Evolutionary conservation across 1,140 invertebrate species (phyloP).

Genomic region (Cyphomyrmex costatus): DNA sequence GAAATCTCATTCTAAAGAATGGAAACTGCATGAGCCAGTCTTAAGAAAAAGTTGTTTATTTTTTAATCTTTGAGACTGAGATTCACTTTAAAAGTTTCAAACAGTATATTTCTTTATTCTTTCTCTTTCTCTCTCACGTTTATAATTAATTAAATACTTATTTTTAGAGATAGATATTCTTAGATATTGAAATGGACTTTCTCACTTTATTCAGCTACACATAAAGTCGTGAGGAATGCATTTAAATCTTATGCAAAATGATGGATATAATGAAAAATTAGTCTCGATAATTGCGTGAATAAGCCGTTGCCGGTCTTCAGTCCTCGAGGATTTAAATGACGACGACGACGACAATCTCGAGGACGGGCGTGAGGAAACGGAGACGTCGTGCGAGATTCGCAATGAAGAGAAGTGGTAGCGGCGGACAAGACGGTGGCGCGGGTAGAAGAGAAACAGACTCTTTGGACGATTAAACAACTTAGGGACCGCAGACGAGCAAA

Average conservation of each 20-base stretch:
- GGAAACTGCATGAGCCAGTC: too few relatives aligned
- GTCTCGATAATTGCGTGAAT: constrained; percentile 14
- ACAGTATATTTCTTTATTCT: neutral
- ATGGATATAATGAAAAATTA: constrained; percentile 10
- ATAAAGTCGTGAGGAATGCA: neutral
- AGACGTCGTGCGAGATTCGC: constrained; percentile 53
- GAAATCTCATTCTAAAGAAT: too few relatives aligned
- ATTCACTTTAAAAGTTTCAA: too few relatives aligned
- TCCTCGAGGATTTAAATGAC: constrained; percentile 65
- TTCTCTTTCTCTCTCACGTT: too few relatives aligned
- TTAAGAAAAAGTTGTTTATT: too few relatives aligned
- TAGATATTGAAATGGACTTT: neutral
- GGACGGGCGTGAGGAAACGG: constrained; percentile 2
- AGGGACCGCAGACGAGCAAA: constrained; percentile 78
- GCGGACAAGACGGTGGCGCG: neutral
- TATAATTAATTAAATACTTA: neutral
- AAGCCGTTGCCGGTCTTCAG: constrained; percentile 9
- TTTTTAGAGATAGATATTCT: neutral
- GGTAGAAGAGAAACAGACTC: constrained; percentile 73
- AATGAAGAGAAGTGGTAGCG: constrained; percentile 55
- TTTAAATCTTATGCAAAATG: constrained; percentile 11
- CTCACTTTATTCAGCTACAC: neutral
- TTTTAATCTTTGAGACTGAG: too few relatives aligned
- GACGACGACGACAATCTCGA: constrained; percentile 15
- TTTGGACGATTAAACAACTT: constrained; percentile 81